Evolutionary conservation across 2,113 vertebrate genomes (phyloP).

Genomic region (Chloroceryle aenea): DNA sequence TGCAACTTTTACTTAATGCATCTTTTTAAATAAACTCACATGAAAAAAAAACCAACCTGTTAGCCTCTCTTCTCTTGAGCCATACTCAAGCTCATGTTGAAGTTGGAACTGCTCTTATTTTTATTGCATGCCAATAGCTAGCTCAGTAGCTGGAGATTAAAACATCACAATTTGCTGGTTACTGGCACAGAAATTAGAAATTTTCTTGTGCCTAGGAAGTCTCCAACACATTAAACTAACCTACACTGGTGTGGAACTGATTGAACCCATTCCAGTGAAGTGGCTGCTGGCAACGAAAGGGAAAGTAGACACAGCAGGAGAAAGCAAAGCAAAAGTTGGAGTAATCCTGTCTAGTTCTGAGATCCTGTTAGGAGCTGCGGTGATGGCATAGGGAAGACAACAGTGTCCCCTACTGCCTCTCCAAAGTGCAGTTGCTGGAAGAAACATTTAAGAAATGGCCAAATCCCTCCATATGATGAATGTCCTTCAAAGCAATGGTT

Average conservation of each 20-base stretch:
- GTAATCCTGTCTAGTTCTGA: neutral
- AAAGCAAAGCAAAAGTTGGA: neutral
- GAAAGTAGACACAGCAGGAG: neutral
- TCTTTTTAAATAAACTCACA: neutral
- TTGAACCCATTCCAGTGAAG: neutral
- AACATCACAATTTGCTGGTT: neutral
- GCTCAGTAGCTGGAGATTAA: neutral
- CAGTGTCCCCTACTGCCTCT: constrained; percentile 48
- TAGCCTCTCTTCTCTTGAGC: neutral
- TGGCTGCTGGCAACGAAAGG: neutral
- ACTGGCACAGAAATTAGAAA: neutral
- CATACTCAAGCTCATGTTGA: neutral
- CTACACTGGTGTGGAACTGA: neutral
- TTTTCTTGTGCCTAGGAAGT: neutral
- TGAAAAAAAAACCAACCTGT: neutral
- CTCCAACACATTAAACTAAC: neutral
- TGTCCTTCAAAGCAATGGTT: neutral
- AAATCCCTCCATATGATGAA: neutral
- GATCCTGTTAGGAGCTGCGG: neutral
- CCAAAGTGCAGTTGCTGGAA: neutral
- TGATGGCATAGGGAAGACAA: neutral
- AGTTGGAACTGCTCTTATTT: neutral
- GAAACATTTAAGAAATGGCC: neutral
- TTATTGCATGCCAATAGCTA: neutral
- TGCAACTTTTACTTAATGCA: neutral